Conservation (phyloP, 2,113 vertebrate genomes). For the Centrocercus urophasianus region DNA sequence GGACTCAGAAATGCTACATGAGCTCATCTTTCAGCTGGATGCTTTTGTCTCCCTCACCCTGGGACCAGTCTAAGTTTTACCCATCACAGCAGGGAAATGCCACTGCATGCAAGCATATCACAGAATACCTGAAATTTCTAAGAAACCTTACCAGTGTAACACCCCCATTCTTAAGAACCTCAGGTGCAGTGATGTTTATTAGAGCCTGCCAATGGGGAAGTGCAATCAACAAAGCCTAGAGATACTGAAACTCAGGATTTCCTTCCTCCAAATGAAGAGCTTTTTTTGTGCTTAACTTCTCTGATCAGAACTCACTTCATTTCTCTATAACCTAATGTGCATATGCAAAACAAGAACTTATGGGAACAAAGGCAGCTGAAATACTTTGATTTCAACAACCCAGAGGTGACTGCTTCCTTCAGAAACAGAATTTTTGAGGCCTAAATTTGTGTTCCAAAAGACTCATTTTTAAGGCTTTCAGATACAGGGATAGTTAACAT, state of each 20-base stretch:
- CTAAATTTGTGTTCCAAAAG: neutral
- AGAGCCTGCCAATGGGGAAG: neutral
- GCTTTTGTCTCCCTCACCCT: neutral
- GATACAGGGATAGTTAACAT: neutral
- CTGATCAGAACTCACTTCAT: neutral
- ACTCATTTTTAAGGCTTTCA: neutral
- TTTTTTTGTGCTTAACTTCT: neutral
- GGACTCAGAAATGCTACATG: neutral
- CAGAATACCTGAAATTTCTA: neutral
- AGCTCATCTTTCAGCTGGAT: accelerated
- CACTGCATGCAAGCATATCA: neutral
- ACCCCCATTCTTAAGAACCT: accelerated
- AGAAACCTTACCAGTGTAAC: neutral
- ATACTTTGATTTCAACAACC: neutral
- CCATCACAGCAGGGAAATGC: neutral
- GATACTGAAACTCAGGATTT: neutral
- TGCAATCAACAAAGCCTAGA: neutral
- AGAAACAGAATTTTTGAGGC: neutral
- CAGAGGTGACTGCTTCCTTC: neutral
- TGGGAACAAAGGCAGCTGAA: neutral
- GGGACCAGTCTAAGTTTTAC: neutral
- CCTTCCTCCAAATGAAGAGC: neutral
- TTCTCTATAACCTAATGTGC: neutral
- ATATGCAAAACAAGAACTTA: accelerated
- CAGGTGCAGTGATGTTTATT: neutral